Base-by-base conservation (phyloP, 1,140 invertebrate species). In the Macrosteles quadrilineatus region DNA sequence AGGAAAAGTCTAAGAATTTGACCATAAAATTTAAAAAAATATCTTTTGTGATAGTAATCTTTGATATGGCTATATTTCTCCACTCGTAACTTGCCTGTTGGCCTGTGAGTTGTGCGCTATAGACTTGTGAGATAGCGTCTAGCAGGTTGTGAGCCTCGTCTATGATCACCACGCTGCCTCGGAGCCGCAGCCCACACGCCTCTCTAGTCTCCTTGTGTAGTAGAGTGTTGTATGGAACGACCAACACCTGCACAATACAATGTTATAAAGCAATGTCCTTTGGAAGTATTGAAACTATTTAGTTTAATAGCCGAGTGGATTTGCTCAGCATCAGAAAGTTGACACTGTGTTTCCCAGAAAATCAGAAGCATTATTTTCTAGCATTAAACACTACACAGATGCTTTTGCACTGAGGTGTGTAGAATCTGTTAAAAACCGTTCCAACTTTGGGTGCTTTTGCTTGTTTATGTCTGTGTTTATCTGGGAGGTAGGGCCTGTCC, bases 141-240 rank as follows among this genome's bases (percentile, higher is more conserved):
- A 98, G 82, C 4, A 99, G 84, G 83, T 99, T 99, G 76, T 99
- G 98, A 6, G 97, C 98, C 83, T 99, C 98, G 80, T 99, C 98
- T 57, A 99, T 88, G 71, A 99, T 92, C 0, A 99, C 81, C 50
- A 99, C 83, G 79, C 93, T 94, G 70, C 91, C 88, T 76, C 91
- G 87, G 2, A 98, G 77, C 73, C 90, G 86, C 6, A 99, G 88
- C n/a, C 92, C 91, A 78, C 87, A 87, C 0, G 93, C 91, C 73
- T 91, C 85, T 74, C 98, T 84, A 0, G 97, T 97, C 11, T 84
- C 85, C 78, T 90, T 89, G 79, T 98, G 96, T 6, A 99, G 84
- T 64, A 99, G 84, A 29, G 92, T 88, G 74, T 95, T 94, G 77
- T 97, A 96, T 4, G 94, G 94, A 19, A 96, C 82, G 50, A 96